phyloP scores from a whole-genome alignment of 2,888 invertebrate species.

The Pegoplata infirma region DNA sequence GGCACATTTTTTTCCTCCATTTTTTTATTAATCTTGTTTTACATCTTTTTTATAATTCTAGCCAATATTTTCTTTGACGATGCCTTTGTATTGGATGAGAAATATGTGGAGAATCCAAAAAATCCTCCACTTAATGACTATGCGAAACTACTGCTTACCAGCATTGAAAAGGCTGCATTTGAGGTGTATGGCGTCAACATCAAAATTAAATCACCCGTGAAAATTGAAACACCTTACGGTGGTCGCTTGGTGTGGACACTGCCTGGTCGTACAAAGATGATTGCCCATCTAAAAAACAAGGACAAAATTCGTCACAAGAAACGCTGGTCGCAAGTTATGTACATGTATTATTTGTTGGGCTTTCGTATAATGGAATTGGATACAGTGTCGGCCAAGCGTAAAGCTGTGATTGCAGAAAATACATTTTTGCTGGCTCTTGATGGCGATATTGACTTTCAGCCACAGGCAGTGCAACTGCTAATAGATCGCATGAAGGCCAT shows the following conservation, averaged over 20 bases:
- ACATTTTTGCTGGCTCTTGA: conserved; percentile 91
- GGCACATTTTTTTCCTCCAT: background rate
- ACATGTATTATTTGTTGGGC: conserved; percentile 94
- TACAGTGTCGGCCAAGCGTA: conserved; percentile 76
- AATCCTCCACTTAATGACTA: conserved; percentile 89
- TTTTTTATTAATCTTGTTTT: background rate
- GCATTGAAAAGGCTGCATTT: conserved; percentile 87
- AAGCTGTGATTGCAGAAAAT: conserved; percentile 86
- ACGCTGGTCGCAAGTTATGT: conserved; percentile 97
- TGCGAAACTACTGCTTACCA: conserved; percentile 85
- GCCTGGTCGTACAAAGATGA: conserved; percentile 90
- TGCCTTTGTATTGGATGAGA: conserved; percentile 83
- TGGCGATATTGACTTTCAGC: conserved; percentile 93
- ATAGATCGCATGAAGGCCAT: conserved; percentile 93
- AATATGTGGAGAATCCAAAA: conserved; percentile 76
- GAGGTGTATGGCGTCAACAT: conserved; percentile 84
- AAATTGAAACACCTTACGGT: conserved; percentile 91
- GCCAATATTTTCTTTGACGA: conserved; percentile 90
- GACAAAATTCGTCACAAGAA: conserved; percentile 92
- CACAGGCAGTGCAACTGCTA: conserved; percentile 86
- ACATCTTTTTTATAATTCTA: conserved; percentile 69
- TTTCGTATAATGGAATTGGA: conserved; percentile 85
- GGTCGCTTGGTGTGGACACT: conserved; percentile 90
- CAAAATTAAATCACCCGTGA: conserved; percentile 83
- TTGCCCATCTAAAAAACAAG: conserved; percentile 93